Evolutionary conservation across 2,888 invertebrate species (phyloP), one percentile per base, ranked within the genome.

Genomic region (Erebia ligea): DNA sequence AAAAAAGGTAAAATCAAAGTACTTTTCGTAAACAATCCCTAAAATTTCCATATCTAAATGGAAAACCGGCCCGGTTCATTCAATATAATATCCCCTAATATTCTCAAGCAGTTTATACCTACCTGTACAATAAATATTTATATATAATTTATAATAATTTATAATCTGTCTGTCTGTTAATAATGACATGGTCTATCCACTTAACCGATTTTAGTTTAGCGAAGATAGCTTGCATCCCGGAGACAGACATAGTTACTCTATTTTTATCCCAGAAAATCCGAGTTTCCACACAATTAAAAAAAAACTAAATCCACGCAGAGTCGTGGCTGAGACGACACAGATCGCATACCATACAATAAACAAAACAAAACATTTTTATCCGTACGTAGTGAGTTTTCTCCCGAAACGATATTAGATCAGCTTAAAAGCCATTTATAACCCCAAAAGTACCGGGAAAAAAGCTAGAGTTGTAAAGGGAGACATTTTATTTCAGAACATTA

Each of bases 31-130:
- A 88, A 92, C 92, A 92, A 92, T 92, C 92, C 91, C 86, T 85
- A 86, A 91, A 91, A 93, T 93, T 92, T 93, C 92, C 92, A 93
- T 93, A 92, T 92, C 92, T 93, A 93, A 93, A 93, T 93, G 92
- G 92, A 92, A 93, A 93, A 92, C 91, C 92, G 89, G 92, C 91
- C 92, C 91, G 89, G 91, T 89, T 92, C 92, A 93, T 92, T 93
- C 92, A 93, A 93, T 93, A 92, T 92, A 93, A 92, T 92, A 92
- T 92, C 92, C 91, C 86, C 86, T 92, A 91, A 92, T 92, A 92
- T 92, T 91, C 91, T 91, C 88, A 82, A 89, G 91, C 91, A 91
- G 91, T 91, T 91, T 92, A 92, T 91, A 91, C 91, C 92, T 1
- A 92, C 92, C 92, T 92, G 92, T 91, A 91, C 90, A 89, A 92